A percentile compares a stretch with the other conserved stretches of the same genome.
These are phyloP conservation scores for Balearica regulorum DNA, from an alignment of 2,797 vertebrate genomes.

Conservation along the genomic window DNA sequence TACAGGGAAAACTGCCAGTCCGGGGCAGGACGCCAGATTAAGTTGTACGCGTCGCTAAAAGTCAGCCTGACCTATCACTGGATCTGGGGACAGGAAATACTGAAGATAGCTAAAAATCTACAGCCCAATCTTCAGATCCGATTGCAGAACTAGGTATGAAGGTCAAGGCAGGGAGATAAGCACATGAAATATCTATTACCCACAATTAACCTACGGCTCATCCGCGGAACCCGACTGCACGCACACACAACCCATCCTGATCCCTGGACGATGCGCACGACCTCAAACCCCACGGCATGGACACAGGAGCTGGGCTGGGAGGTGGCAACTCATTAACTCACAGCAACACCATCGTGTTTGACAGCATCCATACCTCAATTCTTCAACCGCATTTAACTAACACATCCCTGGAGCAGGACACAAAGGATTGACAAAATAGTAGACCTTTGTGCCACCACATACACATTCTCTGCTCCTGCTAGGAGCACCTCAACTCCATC, in stretches of 20 bases:
- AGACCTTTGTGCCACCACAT: not conserved
- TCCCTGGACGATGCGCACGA: rapidly evolving
- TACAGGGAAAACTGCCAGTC: not conserved
- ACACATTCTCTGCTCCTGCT: rapidly evolving
- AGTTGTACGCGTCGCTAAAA: rapidly evolving
- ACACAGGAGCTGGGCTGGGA: not conserved
- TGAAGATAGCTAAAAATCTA: not conserved
- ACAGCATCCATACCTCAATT: rapidly evolving
- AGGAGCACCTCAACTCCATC: not conserved
- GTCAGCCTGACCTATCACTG: not conserved
- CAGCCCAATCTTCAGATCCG: not conserved
- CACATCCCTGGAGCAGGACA: rapidly evolving
- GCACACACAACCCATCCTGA: not conserved
- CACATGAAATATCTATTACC: not conserved
- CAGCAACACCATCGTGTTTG: rapidly evolving
- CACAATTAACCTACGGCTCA: not conserved
- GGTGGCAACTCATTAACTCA: not conserved
- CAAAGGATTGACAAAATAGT: rapidly evolving
- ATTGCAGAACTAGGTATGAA: not conserved
- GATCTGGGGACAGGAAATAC: slow-evolving; percentile 8
- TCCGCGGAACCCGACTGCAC: rapidly evolving
- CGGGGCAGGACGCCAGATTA: not conserved
- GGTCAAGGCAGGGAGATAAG: slow-evolving; percentile 14
- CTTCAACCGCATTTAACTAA: rapidly evolving
- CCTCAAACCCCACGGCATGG: not conserved